Conservation (phyloP, 2,888 invertebrate genomes). For the Cyclophora punctaria region DNA sequence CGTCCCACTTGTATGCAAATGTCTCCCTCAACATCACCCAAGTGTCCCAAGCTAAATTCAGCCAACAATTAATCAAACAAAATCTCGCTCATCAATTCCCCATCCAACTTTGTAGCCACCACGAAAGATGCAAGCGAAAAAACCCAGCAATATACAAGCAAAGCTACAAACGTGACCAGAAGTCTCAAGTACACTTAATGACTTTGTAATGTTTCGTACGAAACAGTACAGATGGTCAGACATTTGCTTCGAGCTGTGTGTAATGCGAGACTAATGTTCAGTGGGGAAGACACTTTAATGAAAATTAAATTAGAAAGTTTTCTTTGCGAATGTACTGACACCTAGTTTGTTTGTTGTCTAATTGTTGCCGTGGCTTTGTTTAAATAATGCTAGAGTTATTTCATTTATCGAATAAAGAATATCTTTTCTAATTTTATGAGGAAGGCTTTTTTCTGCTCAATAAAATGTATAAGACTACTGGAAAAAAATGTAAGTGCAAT, state of each 20-base stretch:
- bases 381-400: background rate
- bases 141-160: slow-evolving; percentile 45
- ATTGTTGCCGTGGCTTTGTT: background rate
- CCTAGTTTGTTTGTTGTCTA: no score
- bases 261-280: background rate
- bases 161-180: slow-evolving; percentile 42
- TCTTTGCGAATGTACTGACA: no score
- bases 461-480: no score
- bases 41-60: no score
- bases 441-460: no score
- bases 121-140: slow-evolving; percentile 36
- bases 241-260: background rate
- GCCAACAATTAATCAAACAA: no score
- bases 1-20: no score
- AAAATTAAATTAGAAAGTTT: background rate
- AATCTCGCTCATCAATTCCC: no score
- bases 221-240: slow-evolving; percentile 3
- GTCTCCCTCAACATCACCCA: no score
- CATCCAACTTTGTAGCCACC: slow-evolving; percentile 5
- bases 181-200: slow-evolving; percentile 40
- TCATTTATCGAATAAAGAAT: no score
- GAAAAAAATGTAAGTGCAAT: no score
- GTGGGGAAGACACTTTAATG: background rate
- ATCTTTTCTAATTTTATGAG: no score
- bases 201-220: slow-evolving; percentile 45